Conservation (phyloP, 2,888 invertebrate genomes). For the Pyrgus malvae region DNA sequence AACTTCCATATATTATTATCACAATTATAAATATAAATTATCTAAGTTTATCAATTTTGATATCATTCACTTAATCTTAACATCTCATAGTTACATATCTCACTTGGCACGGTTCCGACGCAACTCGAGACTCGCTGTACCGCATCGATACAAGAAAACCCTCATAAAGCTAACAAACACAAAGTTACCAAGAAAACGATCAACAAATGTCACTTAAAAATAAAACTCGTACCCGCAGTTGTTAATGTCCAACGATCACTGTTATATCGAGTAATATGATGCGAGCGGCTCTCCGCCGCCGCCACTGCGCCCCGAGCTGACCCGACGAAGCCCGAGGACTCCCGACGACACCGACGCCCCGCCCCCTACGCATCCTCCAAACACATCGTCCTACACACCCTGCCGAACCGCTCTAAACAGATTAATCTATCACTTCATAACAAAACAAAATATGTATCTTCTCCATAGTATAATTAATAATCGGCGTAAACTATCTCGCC, state of each 20-base stretch:
- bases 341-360: not conserved
- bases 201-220: conserved; percentile 80
- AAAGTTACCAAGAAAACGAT: conserved; percentile 79
- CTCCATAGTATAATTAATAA: conserved; percentile 57
- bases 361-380: not conserved
- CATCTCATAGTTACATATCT: conserved; percentile 76
- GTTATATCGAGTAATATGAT: conserved; percentile 58
- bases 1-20: conserved; percentile 80
- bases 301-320: conserved; percentile 1
- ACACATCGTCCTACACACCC: conserved; percentile 51
- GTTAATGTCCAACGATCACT: conserved; percentile 74
- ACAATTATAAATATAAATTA: conserved; percentile 77
- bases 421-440: conserved; percentile 74
- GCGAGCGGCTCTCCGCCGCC: conserved; percentile 13
- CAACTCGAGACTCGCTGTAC: conserved; percentile 48
- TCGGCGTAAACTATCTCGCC: conserved; percentile 58
- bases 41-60: conserved; percentile 77
- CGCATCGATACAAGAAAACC: conserved; percentile 67
- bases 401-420: conserved; percentile 62
- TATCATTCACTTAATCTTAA: conserved; percentile 80
- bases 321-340: not conserved
- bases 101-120: conserved; percentile 80
- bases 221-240: conserved; percentile 73
- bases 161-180: conserved; percentile 78
- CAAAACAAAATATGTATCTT: conserved; percentile 68